Evolutionary conservation across 2,113 vertebrate genomes (phyloP), one percentile per base, ranked within the genome.

Genomic region (Periophthalmus modestus): DNA sequence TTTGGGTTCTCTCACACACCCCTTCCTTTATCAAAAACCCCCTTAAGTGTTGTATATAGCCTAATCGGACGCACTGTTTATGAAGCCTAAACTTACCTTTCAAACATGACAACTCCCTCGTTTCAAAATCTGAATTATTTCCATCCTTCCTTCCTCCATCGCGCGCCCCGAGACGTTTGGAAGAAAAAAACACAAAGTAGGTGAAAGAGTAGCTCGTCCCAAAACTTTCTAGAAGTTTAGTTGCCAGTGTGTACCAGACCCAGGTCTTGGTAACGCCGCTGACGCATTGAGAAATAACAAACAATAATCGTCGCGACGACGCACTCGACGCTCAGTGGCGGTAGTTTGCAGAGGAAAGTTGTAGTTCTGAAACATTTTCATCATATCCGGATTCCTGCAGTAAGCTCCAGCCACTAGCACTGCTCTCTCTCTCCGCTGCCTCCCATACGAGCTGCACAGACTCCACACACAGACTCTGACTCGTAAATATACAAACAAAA

Each of bases 381-480:
- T 95, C 95, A 95, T 91, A 94, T 97, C 96, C 95, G 95, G 95
- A 95, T 94, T 88, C 84, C 89, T 80, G 81, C 79, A 90, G 65
- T 7, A 1, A 19, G 62, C 62, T 65, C 62, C 68, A 79, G 72
- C 68, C 79, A 74, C 78, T 67, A 43, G 46, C 82, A 71, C 21
- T 69, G 1, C 83, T 91, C 85, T n/a, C 70, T 50, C 91, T 70
- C 87, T 89, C 82, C 57, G 33, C 50, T 48, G 61, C 80, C 67
- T 65, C 75, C 48, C 68, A 68, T 72, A 71, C 67, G 73, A 81
- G 86, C 77, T 58, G 48, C 48, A 72, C 21, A 54, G 66, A 14
- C 63, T 69, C 69, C n/a, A n/a, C n/a, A 39, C 62, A 79, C 54
- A 80, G 65, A 74, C 78, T 78, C 82, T 73, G 34, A 81, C 72